Percentiles rank a stretch among this genome's conserved stretches.
phyloP scores from a whole-genome alignment of 64 coral and sea anemone species.

The Montipora capricornis region DNA sequence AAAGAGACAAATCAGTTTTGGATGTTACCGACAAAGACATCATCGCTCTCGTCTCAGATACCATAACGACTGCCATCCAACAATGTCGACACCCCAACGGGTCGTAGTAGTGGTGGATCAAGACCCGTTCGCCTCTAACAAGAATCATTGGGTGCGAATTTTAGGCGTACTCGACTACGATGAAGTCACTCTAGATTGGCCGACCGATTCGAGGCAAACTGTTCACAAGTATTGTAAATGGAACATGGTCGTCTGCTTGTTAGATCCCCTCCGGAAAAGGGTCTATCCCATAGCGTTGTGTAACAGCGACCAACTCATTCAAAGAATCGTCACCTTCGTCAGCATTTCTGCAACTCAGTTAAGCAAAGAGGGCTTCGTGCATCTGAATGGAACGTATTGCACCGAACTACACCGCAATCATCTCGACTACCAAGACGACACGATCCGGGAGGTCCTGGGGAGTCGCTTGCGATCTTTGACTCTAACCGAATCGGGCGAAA shows the following conservation, averaged over 20 bases:
- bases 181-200: not conserved
- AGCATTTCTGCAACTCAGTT: not conserved
- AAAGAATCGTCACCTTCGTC: not conserved
- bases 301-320: not conserved
- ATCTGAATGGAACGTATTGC: not conserved
- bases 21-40: not conserved
- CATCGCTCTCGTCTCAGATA: not conserved
- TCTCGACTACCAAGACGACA: not conserved
- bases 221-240: not conserved
- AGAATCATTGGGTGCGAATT: not conserved
- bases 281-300: not conserved
- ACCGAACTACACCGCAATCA: too few relatives aligned
- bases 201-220: not conserved
- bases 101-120: not conserved
- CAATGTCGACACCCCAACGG: not conserved
- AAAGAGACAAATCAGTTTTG: not conserved
- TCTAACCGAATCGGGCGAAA: not conserved
- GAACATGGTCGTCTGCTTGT: not conserved
- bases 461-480: not conserved
- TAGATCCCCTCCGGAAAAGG: not conserved
- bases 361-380: not conserved
- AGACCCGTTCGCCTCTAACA: not conserved
- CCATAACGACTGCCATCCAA: not conserved
- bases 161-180: not conserved
- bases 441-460: not conserved